Base-by-base conservation (phyloP, 2,797 vertebrate genomes). In the Silurus lanzhouensis region DNA sequence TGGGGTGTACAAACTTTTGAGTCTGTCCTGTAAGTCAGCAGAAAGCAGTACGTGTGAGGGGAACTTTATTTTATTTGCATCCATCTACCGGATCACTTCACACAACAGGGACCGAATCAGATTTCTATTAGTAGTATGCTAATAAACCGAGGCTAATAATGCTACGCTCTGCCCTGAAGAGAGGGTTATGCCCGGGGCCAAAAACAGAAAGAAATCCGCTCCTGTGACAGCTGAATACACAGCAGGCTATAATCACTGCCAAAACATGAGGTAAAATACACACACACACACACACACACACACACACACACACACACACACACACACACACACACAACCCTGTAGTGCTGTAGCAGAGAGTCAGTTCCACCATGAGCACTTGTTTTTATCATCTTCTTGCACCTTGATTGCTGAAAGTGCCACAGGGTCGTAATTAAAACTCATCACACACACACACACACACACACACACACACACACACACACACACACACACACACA, bases 191-290 rank as follows among this genome's bases (percentile, higher is more conserved):
- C 82, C 75, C 27, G 71, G 68, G 83, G 83, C 83, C 83, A 84
- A 77, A 87, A 82, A 82, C 78, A 77, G 78, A 87, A 83, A 67
- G 66, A 86, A 84, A 84, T 82, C 81, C 58, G 8, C 70, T 82
- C 66, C 63, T 86, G 66, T 78, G 83, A 86, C 83, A 87, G 86
- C 83, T 87, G 86, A 87, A 87, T 64, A 81, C 83, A 76, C 83
- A 84, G 79, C 76, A 77, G 74, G 83, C 78, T 80, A 68, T 87
- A 87, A 87, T 86, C 87, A 84, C 67, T 82, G 83, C 85, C 82
- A 88, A 84, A 88, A 83, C 74, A 87, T 68, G 77, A 64, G 63
- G 63, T 66, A 74, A 76, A 81, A 85, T 5, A 79, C 86, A 76
- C 77, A 74, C 84, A 82, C 70, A 77, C 70, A 58, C 66, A 67